Percentiles rank a stretch among this genome's conserved stretches.
phyloP scores from a whole-genome alignment of 1,140 invertebrate genomes.

The Caenorhabditis brenneri region DNA sequence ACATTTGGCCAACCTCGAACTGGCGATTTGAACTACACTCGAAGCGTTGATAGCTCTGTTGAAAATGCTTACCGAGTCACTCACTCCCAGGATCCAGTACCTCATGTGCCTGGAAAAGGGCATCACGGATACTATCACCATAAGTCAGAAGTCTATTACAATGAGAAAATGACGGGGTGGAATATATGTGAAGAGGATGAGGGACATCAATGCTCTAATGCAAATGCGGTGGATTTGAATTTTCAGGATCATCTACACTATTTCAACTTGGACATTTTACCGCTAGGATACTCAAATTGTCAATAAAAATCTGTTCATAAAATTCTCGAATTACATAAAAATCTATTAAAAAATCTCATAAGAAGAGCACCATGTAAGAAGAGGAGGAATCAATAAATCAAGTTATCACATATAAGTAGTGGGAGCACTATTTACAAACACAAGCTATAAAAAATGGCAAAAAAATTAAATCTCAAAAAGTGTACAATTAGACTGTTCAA shows the following conservation, averaged over 20 bases:
- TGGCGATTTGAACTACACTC: constrained; percentile 56
- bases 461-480: neutral
- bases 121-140: constrained; percentile 62
- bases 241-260: constrained; percentile 50
- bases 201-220: neutral
- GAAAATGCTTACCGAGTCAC: constrained; percentile 55
- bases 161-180: constrained; percentile 54
- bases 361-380: neutral
- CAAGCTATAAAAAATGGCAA: neutral
- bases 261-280: constrained; percentile 33
- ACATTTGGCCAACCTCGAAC: constrained; percentile 65
- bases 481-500: neutral
- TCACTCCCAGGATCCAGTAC: constrained; percentile 58
- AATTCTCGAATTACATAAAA: too few species aligned
- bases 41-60: constrained; percentile 45
- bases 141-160: constrained; percentile 59
- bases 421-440: neutral
- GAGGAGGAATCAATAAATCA: too few species aligned
- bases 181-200: constrained; percentile 6
- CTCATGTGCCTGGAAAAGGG: constrained; percentile 57
- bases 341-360: too few species aligned
- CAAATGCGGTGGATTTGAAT: neutral
- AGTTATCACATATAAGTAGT: neutral
- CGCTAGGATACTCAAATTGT: neutral
- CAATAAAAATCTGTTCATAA: neutral